phyloP scores from a whole-genome alignment of 2,113 vertebrate genomes.

The Brachypteracias leptosomus region DNA sequence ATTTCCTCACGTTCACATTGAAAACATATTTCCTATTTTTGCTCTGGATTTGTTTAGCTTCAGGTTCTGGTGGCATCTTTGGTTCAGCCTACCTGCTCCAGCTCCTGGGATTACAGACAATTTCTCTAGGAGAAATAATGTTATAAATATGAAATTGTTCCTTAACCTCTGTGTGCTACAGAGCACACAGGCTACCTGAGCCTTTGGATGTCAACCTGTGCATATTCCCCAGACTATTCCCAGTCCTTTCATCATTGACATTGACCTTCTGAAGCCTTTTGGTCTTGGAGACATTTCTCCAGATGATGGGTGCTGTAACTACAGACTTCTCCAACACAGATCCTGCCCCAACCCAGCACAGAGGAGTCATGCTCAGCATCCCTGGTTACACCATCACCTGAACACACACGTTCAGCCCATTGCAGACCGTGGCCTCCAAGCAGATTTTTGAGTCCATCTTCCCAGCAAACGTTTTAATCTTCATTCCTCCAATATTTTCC shows the following conservation, averaged over 20 bases:
- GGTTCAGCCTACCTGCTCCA: background rate
- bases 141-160: background rate
- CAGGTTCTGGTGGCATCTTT: background rate
- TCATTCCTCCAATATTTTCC: background rate
- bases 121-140: background rate
- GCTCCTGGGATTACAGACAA: background rate
- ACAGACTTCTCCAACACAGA: background rate
- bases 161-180: background rate
- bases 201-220: background rate
- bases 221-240: background rate
- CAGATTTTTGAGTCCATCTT: background rate
- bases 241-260: background rate
- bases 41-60: background rate
- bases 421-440: background rate
- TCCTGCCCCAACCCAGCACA: too few relatives aligned
- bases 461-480: too few relatives aligned
- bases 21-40: background rate
- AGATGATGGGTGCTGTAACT: accelerated
- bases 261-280: background rate
- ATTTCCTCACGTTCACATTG: background rate
- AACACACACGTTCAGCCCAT: background rate
- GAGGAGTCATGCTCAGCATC: background rate
- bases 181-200: too few relatives aligned
- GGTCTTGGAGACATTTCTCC: background rate
- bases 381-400: accelerated